A percentile compares a stretch with the other conserved stretches of the same genome.
These are phyloP conservation scores for Dipodomys ordii DNA, from an alignment of 2,113 vertebrate genomes.

Conservation along the genomic window DNA sequence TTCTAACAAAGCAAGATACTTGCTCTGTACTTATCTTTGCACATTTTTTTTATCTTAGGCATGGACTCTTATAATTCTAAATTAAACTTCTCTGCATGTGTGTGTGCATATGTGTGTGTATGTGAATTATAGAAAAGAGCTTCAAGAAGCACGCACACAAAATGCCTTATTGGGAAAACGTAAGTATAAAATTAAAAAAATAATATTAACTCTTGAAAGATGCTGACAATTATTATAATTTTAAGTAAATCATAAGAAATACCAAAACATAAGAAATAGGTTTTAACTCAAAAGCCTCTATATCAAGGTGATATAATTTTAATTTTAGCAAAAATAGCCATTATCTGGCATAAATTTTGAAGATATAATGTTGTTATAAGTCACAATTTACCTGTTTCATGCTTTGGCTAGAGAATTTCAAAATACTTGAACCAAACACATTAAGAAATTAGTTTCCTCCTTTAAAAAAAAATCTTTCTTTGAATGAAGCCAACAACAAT, in stretches of 20 bases:
- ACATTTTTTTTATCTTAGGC: slow-evolving; percentile 13
- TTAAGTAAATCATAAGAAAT: slow-evolving; percentile 43
- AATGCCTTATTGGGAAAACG: neutral
- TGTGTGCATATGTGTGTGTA: neutral
- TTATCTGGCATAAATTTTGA: slow-evolving; percentile 35
- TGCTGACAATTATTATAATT: neutral
- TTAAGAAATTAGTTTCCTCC: slow-evolving; percentile 1
- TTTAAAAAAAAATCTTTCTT: slow-evolving; percentile 45
- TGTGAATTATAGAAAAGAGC: neutral
- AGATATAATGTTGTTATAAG: neutral
- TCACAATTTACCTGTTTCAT: neutral
- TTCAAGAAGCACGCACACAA: slow-evolving; percentile 39
- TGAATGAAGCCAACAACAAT: neutral
- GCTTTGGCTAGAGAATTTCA: slow-evolving; percentile 40
- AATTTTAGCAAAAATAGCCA: slow-evolving; percentile 34
- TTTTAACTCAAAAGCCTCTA: neutral
- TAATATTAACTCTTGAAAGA: slow-evolving; percentile 38
- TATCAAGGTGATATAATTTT: slow-evolving; percentile 8
- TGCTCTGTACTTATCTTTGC: neutral
- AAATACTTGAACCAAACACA: slow-evolving; percentile 28
- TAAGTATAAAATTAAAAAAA: neutral
- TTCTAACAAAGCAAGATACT: neutral
- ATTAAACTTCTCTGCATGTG: neutral
- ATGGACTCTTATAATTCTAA: neutral
- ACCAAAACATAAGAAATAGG: slow-evolving; percentile 33